Evolutionary conservation across 2,797 vertebrate species (phyloP), one percentile per base, ranked within the genome.

Genomic region (Lycodopsis pacificus): DNA sequence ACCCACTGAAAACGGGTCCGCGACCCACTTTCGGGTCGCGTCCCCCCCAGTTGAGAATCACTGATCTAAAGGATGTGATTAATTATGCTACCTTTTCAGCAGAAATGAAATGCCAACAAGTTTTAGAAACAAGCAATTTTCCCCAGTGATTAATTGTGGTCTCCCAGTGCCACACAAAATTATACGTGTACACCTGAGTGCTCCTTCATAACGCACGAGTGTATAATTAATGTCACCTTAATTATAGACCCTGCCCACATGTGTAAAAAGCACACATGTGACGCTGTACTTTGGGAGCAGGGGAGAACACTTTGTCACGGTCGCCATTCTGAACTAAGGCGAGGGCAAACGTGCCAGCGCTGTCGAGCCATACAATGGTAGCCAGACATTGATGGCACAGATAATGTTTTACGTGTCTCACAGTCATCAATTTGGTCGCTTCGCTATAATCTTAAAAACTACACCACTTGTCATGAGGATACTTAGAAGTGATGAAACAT

Each of bases 221-320:
- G 77, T 77, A 82, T 81, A 80, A 85, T 88, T 85, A 85, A 89
- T 90, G 88, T 88, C 87, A 87, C 65, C 86, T 73, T 85, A 80
- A 84, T 89, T 88, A 88, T 73, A 86, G 56, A 80, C 42, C 48
- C 75, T 67, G 44, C 32, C 72, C 77, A 65, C 80, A 84, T 86
- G 81, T 91, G 79, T 77, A 83, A 79, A 59, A 59, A 77, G 63
- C 78, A 68, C 68, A 36, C 5, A 32, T 32, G 30, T 85, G 59
- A 13, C 20, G 7, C 34, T 76, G 67, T 27, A 74, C 36, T 71
- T 58, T 71, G 32, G 57, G 71, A 79, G 71, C 12, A 3, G 27
- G 64, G 20, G 61, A 49, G 59, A 46, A 53, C 32, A 51, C 83
- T 83, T 90, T 90, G 86, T 89, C 86, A 73, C 8, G 0, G 57